Percentiles rank a stretch among this genome's conserved stretches.
phyloP scores from a whole-genome alignment of 2,888 invertebrate genomes.

The Poecilobothrus nobilitatus region DNA sequence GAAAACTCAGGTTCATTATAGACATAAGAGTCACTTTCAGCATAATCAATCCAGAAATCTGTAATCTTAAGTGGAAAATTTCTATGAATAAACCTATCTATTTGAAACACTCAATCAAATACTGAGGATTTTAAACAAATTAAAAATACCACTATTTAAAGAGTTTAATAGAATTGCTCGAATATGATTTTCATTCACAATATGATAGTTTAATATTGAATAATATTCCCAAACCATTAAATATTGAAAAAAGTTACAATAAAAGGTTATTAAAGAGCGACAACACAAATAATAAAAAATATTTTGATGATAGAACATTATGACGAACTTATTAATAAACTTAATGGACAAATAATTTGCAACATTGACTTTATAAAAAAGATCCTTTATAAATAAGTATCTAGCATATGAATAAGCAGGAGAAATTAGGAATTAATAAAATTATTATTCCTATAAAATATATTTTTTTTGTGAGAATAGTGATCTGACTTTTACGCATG shows the following conservation, averaged over 20 bases:
- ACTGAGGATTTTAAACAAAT: neutral
- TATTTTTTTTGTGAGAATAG: conserved; percentile 8
- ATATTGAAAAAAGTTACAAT: neutral
- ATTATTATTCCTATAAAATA: neutral
- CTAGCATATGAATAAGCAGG: conserved; percentile 10
- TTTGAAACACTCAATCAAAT: neutral
- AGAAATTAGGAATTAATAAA: neutral
- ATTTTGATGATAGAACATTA: neutral
- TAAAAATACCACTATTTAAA: neutral
- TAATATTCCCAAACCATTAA: neutral
- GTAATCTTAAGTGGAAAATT: conserved; percentile 11
- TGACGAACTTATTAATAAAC: neutral
- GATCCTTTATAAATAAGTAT: conserved; percentile 2
- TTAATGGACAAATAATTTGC: neutral
- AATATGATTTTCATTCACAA: conserved; percentile 7
- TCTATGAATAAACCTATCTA: neutral
- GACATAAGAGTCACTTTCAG: neutral
- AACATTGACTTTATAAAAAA: neutral
- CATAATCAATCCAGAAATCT: conserved; percentile 5
- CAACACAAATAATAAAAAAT: neutral
- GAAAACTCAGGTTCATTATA: neutral
- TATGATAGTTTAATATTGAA: conserved; percentile 9
- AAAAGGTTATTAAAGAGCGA: neutral
- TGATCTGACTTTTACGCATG: conserved; percentile 11
- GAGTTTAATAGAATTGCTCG: conserved; percentile 11